Evolutionary conservation across 2,797 vertebrate species (phyloP), one percentile per base, ranked within the genome.

Genomic region (Picus viridis): DNA sequence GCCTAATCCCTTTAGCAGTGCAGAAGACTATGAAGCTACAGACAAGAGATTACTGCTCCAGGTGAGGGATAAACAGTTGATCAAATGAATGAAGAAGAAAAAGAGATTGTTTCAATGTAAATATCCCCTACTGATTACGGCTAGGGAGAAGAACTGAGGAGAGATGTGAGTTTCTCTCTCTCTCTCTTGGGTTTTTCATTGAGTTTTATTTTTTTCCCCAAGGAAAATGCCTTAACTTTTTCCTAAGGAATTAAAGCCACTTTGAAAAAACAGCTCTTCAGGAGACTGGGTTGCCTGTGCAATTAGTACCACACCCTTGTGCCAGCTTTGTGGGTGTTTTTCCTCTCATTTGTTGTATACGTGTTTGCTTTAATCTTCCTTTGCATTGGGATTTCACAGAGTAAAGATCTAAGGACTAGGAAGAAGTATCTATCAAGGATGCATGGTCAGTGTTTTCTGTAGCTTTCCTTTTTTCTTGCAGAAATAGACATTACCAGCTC

Each of bases 61-160:
- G 93, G 92, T 96, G 93, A 92, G 59, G 77, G 89, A 96, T 95
- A 96, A 95, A 54, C 67, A 86, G 67, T 12, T 94, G 90, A 94
- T 94, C 86, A 93, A 89, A 93, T 74, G 93, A 96, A 82, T 62
- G 90, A 84, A 89, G 83, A 41, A 88, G 70, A 89, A 83, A 91
- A 74, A 83, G 89, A 85, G 74, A 91, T 92, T 94, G 85, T 95
- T 96, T 94, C 94, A 89, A 74, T 89, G 90, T 41, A 96, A 86
- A 94, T 92, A 93, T 47, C 41, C 19, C 20, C 23, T 34, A 7
- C 82, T 91, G 94, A 94, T 92, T 93, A 83, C 45, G 27, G 30
- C 30, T 19, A 45, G 57, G 57, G 67, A 86, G 79, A 75, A 78
- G n/a, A 94, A 79, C 27, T 19, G 68, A 58, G 53, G 76, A 49